phyloP scores from a whole-genome alignment of 2,888 invertebrate species.

The Thelaira solivaga region DNA sequence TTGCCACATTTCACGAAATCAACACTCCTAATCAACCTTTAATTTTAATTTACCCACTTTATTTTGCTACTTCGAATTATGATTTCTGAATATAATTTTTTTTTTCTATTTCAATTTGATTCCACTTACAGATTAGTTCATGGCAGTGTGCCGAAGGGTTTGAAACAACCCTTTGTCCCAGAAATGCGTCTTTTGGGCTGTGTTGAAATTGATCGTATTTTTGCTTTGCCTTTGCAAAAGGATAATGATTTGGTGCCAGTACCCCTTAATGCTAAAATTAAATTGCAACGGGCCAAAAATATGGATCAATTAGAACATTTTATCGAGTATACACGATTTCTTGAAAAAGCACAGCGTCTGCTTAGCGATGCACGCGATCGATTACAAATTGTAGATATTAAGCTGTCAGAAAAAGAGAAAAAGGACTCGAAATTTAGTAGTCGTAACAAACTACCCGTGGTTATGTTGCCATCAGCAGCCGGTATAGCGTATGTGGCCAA shows the following conservation, averaged over 20 bases:
- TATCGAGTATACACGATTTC: conserved; percentile 86
- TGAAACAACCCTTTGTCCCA: conserved; percentile 90
- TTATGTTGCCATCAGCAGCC: conserved; percentile 76
- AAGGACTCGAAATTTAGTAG: conserved; percentile 77
- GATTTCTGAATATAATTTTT: no score
- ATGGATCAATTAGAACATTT: conserved; percentile 86
- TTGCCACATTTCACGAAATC: no score
- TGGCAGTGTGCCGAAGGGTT: conserved; percentile 90
- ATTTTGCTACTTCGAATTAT: no score
- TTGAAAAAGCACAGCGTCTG: conserved; percentile 86
- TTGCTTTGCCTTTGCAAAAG: conserved; percentile 89
- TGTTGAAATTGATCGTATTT: conserved; percentile 89
- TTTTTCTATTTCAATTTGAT: background rate
- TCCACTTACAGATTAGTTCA: conserved; percentile 83
- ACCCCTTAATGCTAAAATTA: conserved; percentile 90
- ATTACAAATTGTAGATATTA: conserved; percentile 88
- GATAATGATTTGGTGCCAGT: conserved; percentile 88
- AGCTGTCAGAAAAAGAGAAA: conserved; percentile 83
- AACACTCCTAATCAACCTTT: no score
- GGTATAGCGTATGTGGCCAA: conserved; percentile 69
- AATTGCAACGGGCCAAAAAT: conserved; percentile 89
- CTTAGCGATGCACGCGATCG: conserved; percentile 86
- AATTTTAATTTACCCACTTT: no score
- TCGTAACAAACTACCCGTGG: conserved; percentile 75
- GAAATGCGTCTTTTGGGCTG: conserved; percentile 89